A percentile compares a stretch with the other conserved stretches of the same genome.
phyloP scores from a whole-genome alignment of 92 coral and sea anemone genomes.

The Zoanthus sociatus region DNA sequence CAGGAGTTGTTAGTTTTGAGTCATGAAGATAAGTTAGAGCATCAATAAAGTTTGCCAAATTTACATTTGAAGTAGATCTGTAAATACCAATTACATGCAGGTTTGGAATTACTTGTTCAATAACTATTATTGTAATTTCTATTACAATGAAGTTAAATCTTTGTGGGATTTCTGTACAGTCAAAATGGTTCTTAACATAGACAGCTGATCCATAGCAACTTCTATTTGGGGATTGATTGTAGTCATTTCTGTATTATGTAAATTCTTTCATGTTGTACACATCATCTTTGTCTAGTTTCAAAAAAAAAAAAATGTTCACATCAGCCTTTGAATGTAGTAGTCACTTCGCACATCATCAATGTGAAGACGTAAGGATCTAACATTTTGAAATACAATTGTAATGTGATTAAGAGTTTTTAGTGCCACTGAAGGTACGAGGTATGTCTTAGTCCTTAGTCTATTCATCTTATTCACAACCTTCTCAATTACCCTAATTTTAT shows the following conservation, averaged over 20 bases:
- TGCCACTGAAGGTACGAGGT: neutral
- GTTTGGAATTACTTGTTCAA: conserved; percentile 45
- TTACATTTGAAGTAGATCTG: conserved; percentile 44
- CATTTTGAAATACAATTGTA: conserved; percentile 55
- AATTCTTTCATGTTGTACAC: conserved; percentile 40
- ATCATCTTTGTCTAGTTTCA: conserved; percentile 46
- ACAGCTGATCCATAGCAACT: neutral
- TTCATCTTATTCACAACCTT: neutral
- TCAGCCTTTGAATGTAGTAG: conserved; percentile 53
- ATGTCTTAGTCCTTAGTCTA: neutral
- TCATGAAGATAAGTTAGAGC: conserved; percentile 46
- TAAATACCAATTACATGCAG: conserved; percentile 72
- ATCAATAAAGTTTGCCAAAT: neutral
- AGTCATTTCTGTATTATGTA: conserved; percentile 59
- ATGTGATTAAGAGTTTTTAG: neutral
- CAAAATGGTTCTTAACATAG: conserved; percentile 45
- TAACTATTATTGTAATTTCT: conserved; percentile 59
- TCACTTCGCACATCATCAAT: conserved; percentile 65
- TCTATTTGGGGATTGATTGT: conserved; percentile 43
- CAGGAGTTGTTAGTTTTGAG: neutral
- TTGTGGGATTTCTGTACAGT: neutral
- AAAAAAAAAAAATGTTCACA: neutral
- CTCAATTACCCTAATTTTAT: neutral
- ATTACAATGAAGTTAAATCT: conserved; percentile 53
- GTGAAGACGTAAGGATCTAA: conserved; percentile 57